Conservation (phyloP, 2,113 vertebrate species). For the Arenaria interpres region DNA sequence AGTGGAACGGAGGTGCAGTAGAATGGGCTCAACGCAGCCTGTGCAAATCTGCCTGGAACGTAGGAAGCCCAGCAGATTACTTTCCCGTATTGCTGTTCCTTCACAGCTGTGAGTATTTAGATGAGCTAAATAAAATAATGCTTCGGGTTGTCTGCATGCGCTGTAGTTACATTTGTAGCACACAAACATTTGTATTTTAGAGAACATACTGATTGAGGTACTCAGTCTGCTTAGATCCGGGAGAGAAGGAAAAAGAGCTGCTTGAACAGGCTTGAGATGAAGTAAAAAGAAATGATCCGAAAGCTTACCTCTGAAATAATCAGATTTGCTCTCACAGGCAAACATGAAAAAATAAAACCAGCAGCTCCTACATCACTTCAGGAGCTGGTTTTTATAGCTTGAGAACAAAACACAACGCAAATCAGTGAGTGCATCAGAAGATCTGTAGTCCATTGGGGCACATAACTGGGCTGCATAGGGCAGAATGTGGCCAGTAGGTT, state of each 20-base stretch:
- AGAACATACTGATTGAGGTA: not conserved
- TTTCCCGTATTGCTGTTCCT: not conserved
- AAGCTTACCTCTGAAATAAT: not conserved
- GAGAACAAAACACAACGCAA: not conserved
- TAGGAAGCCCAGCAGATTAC: not conserved
- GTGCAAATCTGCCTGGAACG: not conserved
- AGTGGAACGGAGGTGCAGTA: not conserved
- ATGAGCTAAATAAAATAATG: not conserved
- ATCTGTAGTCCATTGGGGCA: not conserved
- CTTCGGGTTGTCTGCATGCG: not conserved
- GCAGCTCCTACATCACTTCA: rapidly evolving
- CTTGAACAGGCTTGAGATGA: not conserved
- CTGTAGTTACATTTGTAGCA: not conserved
- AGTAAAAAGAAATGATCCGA: not conserved
- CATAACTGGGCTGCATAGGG: too few relatives aligned
- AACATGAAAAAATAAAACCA: not conserved
- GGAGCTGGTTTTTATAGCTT: not conserved
- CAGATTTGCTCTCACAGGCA: not conserved
- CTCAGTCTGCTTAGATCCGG: not conserved
- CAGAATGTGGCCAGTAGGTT: too few relatives aligned
- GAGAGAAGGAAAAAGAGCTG: not conserved
- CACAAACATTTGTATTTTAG: not conserved
- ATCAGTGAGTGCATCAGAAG: not conserved
- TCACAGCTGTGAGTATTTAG: not conserved
- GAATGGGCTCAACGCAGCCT: not conserved